These are phyloP conservation scores for Hyles vespertilio DNA, from an alignment of 1,140 invertebrate genomes.

Conservation along the genomic window DNA sequence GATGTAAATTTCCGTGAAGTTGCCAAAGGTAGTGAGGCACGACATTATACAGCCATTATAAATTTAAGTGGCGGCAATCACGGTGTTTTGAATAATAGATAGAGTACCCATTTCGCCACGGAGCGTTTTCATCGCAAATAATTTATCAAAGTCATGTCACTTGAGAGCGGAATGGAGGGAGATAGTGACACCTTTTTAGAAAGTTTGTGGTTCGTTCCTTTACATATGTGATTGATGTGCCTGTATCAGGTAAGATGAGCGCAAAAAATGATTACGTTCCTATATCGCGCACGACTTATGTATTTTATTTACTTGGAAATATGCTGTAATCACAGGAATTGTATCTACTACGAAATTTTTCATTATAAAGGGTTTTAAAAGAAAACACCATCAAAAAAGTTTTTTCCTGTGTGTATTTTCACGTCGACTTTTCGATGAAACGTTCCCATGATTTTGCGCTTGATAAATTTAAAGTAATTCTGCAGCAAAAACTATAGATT, in stretches of 20 bases:
- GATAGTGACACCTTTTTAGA: slow-evolving; percentile 39
- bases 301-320: too few species aligned
- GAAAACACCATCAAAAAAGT: too few species aligned
- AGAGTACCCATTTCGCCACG: slow-evolving; percentile 4
- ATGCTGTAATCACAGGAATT: too few species aligned
- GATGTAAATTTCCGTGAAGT: too few species aligned
- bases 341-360: too few species aligned
- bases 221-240: slow-evolving; percentile 37
- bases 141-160: slow-evolving; percentile 45
- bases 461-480: too few species aligned
- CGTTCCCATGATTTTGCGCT: too few species aligned
- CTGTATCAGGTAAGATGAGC: slow-evolving; percentile 18
- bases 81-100: slow-evolving; percentile 13
- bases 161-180: slow-evolving; percentile 25
- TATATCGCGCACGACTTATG: neutral
- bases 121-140: slow-evolving; percentile 33
- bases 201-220: slow-evolving; percentile 30
- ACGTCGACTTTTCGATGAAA: too few species aligned
- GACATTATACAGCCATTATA: neutral
- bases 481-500: too few species aligned
- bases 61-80: slow-evolving; percentile 6
- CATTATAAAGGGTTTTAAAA: too few species aligned
- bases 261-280: neutral
- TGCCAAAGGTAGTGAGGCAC: too few species aligned
- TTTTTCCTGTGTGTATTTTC: too few species aligned